Conservation (phyloP, 1,140 invertebrate species). For the Leptopilina clavipes region DNA sequence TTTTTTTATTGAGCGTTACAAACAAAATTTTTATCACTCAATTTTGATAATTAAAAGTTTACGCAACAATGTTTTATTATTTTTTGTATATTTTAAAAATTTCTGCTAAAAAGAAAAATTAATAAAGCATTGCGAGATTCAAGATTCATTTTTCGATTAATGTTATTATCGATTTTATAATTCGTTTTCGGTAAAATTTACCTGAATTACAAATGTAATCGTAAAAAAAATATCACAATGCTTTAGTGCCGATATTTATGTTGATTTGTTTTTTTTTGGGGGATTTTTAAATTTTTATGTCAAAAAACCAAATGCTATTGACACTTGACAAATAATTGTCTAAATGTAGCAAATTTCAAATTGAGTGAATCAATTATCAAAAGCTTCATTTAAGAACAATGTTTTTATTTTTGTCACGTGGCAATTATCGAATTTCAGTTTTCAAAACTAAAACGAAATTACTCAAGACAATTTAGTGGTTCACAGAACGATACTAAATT, state of each 20-base stretch:
- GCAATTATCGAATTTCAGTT: background rate
- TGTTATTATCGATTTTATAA: background rate
- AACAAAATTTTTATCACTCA: background rate
- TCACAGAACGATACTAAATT: conserved; percentile 1
- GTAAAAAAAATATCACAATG: conserved; percentile 6
- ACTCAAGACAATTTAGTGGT: conserved; percentile 5
- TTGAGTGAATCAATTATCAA: background rate
- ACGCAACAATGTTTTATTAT: conserved; percentile 24
- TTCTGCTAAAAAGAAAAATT: background rate
- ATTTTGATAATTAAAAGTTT: conserved; percentile 1
- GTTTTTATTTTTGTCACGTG: background rate
- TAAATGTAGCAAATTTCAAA: background rate
- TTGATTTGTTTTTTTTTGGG: background rate
- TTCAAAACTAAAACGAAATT: background rate
- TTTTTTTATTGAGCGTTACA: background rate
- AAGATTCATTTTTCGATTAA: background rate
- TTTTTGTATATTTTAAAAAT: conserved; percentile 22
- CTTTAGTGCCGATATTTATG: background rate
- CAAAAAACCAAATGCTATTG: conserved; percentile 5
- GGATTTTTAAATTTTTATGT: background rate
- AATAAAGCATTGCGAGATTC: conserved; percentile 9
- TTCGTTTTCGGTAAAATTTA: no score
- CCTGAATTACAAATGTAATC: background rate
- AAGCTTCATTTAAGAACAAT: background rate
- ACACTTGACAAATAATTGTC: background rate